Conservation (phyloP, 2,113 vertebrate genomes). For the Rhinolophus sinicus region DNA sequence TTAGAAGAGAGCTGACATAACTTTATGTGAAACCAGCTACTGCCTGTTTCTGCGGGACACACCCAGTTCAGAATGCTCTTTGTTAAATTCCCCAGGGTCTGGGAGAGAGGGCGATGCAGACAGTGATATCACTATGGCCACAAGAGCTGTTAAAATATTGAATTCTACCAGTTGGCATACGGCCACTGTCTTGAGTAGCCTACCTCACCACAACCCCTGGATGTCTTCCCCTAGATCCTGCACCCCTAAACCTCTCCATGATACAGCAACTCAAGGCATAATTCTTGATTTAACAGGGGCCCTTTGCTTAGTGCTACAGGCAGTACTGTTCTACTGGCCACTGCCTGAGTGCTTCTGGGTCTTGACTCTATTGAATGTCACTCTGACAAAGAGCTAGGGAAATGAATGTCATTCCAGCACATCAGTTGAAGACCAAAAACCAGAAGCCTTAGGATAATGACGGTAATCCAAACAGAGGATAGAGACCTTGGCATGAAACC, state of each 20-base stretch:
- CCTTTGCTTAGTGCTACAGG: not conserved
- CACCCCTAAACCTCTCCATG: not conserved
- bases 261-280: rapidly evolving
- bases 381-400: not conserved
- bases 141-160: not conserved
- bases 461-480: not conserved
- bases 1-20: conserved; percentile 58
- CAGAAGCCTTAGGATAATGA: not conserved
- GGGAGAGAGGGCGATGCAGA: not conserved
- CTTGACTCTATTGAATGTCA: not conserved
- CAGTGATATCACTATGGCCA: not conserved
- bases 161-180: not conserved
- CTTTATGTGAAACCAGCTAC: conserved; percentile 47
- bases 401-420: not conserved
- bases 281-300: not conserved
- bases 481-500: not conserved
- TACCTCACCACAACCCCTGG: not conserved
- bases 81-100: not conserved
- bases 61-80: not conserved
- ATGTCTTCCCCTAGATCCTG: not conserved
- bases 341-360: not conserved
- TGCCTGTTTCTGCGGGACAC: conserved; percentile 53
- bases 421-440: not conserved
- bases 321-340: not conserved
- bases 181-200: not conserved